Evolutionary conservation across 2,797 vertebrate species (phyloP), one percentile per base, ranked within the genome.

Genomic region (Semotilus atromaculatus): DNA sequence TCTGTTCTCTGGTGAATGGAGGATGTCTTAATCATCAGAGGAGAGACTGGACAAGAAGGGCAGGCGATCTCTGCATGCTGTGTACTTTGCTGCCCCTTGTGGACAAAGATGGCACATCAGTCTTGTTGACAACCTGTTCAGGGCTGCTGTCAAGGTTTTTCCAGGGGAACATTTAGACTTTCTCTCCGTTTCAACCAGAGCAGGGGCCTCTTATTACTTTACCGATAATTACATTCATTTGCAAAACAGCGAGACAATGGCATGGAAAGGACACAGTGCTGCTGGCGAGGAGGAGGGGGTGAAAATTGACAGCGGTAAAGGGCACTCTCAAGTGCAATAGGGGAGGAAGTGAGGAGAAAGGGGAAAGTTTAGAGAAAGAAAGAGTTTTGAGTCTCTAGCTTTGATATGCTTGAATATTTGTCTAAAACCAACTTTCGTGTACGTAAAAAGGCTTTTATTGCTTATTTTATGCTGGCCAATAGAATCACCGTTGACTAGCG

Each of bases 41-140:
- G 34, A 23, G 31, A 43, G 76, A 73, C 53, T 82, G 78, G 84
- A 86, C 73, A 79, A 43, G 43, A 81, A 70, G 53, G 70, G 43
- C 51, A 84, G 31, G 38, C 67, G 38, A 84, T 31, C 40, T 64
- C 87, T n/a, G 14, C 55, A 31, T 89, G 40, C 18, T 34, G 7
- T 93, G 92, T 91, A 78, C 91, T 95, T 90, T 94, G 88, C 92
- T 94, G 93, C 93, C 93, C 90, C 94, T 89, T 43, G 90, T 92
- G 94, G 87, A 68, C 13, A 14, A 80, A 73, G 23, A 26, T 73
- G 45, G 43, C 29, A 26, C 11, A 5, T 38, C 19, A n/a, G 72
- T 18, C 19, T 45, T 66, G 48, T 11, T 62, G 78, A 70, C 51
- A 74, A 51, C 34, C 79, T 67, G 62, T 70, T 76, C 62, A 76